Evolutionary conservation across 2,797 vertebrate species (phyloP), one percentile per base, ranked within the genome.

Genomic region (Atherinosoma microstoma): DNA sequence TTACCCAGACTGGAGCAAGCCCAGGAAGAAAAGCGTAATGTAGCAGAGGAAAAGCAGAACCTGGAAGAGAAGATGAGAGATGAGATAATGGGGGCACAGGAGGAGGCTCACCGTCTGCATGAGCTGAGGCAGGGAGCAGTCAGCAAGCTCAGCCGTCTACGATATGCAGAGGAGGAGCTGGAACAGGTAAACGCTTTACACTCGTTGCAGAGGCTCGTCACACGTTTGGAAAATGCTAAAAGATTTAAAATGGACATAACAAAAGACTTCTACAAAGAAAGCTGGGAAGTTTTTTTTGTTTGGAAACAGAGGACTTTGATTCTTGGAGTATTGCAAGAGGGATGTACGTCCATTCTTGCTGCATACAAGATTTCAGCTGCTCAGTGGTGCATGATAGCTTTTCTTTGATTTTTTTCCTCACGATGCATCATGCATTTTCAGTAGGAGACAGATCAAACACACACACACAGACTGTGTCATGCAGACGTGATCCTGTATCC

Each of bases 61-160:
- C 90, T 99, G 68, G 98, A 99, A 84, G 96, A 97, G 84, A 99
- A 98, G 92, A 97, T 99, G 97, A 97, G 96, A 90, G 97, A 98
- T 67, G 98, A 99, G 91, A 99, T 99, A 85, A 97, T 93, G 78
- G 98, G 96, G 1, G 98, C 97, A 0, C 98, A 99, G 84, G 96
- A 96, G 62, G 98, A 99, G 87, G 97, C 98, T 18, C 94, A 98
- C 58, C 96, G 97, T 3, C 93, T 99, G 8, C 92, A 96, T 62
- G 92, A 95, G 82, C 88, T 99, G 57, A 93, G 98, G 54, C 95
- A 96, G 81, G 98, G 98, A 54, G 97, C 98, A 0, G 97, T 97
- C 82, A 96, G 94, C 42, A 97, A 99, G 78, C 93, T 99, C 79
- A 98, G 97, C 68, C 95, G 98, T 59, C 96, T 99, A 16, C 94